These are phyloP conservation scores for Oscheius sp. DNA, from an alignment of 2,888 invertebrate species.

Conservation along the genomic window DNA sequence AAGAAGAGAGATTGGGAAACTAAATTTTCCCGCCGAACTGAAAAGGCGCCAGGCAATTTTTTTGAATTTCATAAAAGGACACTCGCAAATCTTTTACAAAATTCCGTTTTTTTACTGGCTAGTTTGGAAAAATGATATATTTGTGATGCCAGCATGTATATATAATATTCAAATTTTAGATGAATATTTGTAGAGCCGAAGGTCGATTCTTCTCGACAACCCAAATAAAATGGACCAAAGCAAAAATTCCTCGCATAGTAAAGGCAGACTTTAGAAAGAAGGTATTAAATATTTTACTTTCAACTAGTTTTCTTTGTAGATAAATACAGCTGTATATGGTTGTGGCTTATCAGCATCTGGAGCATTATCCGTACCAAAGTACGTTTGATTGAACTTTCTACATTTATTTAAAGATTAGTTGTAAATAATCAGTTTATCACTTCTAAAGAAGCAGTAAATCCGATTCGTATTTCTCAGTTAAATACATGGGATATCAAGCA, in stretches of 20 bases:
- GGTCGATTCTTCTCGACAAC: constrained; percentile 8
- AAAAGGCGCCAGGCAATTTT: too few species aligned
- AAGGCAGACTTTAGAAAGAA: constrained; percentile 16
- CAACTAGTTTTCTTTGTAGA: constrained; percentile 32
- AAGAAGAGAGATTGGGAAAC: not conserved
- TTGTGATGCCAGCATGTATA: too few species aligned
- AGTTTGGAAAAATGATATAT: too few species aligned
- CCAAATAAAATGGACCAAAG: not conserved
- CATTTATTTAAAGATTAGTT: constrained; percentile 28
- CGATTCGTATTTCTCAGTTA: constrained; percentile 59
- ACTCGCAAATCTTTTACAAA: too few species aligned
- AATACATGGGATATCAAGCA: constrained; percentile 61
- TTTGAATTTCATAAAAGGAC: too few species aligned
- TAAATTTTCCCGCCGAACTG: not conserved
- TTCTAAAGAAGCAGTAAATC: constrained; percentile 43
- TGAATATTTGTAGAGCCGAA: not conserved
- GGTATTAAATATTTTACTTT: constrained; percentile 1
- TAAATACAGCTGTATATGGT: constrained; percentile 65
- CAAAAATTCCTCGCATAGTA: not conserved
- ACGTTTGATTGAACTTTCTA: constrained; percentile 39
- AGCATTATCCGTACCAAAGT: constrained; percentile 58
- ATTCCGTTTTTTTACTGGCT: too few species aligned
- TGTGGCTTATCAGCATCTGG: constrained; percentile 63
- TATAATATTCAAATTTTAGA: constrained; percentile 13
- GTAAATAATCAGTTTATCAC: constrained; percentile 34